A percentile compares a stretch with the other conserved stretches of the same genome.
These are phyloP conservation scores for Apteryx mantelli DNA, from an alignment of 2,113 vertebrate species.

Conservation along the genomic window DNA sequence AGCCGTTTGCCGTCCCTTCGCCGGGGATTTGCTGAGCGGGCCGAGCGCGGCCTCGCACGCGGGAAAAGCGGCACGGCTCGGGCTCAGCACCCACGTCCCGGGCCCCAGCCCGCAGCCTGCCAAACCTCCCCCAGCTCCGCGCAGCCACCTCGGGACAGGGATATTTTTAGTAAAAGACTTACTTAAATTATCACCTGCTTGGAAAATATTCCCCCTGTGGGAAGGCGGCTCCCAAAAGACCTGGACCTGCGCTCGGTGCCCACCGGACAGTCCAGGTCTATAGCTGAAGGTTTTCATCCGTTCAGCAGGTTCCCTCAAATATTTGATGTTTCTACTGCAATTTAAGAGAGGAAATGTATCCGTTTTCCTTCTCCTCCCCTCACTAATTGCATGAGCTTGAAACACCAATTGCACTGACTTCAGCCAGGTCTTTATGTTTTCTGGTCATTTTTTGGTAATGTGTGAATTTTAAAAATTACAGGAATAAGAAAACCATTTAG, in stretches of 20 bases:
- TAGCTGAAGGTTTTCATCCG: background rate
- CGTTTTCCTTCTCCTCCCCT: background rate
- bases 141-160: background rate
- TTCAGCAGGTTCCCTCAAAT: background rate
- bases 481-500: background rate
- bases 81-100: no score
- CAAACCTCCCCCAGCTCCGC: background rate
- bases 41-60: no score
- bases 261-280: background rate
- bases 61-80: no score
- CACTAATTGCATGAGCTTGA: background rate
- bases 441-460: background rate
- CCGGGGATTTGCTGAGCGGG: no score
- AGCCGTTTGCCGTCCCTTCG: background rate
- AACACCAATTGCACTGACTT: background rate
- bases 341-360: background rate
- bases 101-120: no score
- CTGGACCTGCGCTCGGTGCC: background rate
- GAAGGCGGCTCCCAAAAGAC: rapidly evolving
- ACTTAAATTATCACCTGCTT: no score
- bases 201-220: no score
- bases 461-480: background rate
- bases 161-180: no score
- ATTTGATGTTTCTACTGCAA: background rate
- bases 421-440: background rate